Conservation (phyloP, 1,140 invertebrate species). For the Periplaneta americana region DNA sequence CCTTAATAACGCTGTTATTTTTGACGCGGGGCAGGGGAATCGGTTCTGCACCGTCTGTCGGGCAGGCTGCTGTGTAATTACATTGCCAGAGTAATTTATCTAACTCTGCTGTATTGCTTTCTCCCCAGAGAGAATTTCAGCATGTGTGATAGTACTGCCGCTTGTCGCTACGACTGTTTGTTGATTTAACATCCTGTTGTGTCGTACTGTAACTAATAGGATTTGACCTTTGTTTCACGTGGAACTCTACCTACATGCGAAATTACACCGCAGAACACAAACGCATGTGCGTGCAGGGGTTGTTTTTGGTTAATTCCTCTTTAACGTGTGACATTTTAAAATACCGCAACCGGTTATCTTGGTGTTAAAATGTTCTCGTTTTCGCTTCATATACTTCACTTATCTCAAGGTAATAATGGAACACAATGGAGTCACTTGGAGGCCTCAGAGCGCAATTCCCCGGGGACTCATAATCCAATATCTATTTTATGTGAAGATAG, state of each 20-base stretch:
- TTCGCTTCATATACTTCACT: no score
- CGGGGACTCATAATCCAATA: no score
- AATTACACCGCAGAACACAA: background rate
- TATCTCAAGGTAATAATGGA: no score
- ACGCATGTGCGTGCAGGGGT: no score
- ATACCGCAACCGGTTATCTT: no score
- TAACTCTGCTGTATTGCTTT: background rate
- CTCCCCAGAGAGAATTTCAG: background rate
- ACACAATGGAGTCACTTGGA: no score
- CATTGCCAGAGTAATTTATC: background rate
- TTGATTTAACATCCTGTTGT: background rate
- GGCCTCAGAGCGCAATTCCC: no score
- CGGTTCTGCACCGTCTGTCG: background rate
- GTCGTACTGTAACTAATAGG: background rate
- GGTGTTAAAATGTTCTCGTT: no score
- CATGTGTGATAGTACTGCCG: background rate
- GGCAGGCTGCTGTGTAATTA: background rate
- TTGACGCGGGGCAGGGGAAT: background rate
- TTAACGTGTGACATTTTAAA: no score
- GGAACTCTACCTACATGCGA: background rate
- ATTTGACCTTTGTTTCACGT: background rate
- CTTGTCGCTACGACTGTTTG: background rate
- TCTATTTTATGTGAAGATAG: no score
- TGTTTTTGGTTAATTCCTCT: no score
- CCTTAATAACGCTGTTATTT: no score